Percentiles rank a stretch among this genome's conserved stretches.
These are phyloP conservation scores for Mesocricetus auratus DNA, from an alignment of 2,113 vertebrate species.

Conservation along the genomic window DNA sequence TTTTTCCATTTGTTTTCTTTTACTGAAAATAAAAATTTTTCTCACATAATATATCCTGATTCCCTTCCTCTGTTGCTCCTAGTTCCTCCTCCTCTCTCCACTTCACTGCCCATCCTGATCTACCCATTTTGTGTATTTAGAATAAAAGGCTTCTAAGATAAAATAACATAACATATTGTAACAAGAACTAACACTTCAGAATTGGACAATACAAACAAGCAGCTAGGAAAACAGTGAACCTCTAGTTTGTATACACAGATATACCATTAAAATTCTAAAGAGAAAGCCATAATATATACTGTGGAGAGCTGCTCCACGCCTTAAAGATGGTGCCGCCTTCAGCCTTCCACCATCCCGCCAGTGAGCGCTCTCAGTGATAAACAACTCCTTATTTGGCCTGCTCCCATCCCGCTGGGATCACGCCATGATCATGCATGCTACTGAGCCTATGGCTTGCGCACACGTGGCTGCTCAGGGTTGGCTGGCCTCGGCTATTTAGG, in stretches of 20 bases:
- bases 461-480: too few species aligned
- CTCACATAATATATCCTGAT: not conserved
- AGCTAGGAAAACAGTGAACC: not conserved
- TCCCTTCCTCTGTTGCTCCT: not conserved
- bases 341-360: too few species aligned
- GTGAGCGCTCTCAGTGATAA: too few species aligned
- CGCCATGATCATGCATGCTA: too few species aligned
- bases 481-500: too few species aligned
- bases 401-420: too few species aligned
- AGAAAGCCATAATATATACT: not conserved
- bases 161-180: not conserved
- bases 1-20: slow-evolving; percentile 9
- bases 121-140: too few species aligned
- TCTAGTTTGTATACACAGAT: not conserved
- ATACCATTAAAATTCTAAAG: not conserved
- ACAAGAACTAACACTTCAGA: not conserved
- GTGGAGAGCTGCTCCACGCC: too few species aligned
- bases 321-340: too few species aligned
- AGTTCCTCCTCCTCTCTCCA: not conserved
- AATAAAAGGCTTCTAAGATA: not conserved
- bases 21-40: not conserved
- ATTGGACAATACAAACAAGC: not conserved
- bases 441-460: too few species aligned
- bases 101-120: not conserved
- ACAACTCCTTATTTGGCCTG: too few species aligned